Percentiles rank a stretch among this genome's conserved stretches.
phyloP scores from a whole-genome alignment of 1,140 invertebrate genomes.

The Cryptotermes secundus region DNA sequence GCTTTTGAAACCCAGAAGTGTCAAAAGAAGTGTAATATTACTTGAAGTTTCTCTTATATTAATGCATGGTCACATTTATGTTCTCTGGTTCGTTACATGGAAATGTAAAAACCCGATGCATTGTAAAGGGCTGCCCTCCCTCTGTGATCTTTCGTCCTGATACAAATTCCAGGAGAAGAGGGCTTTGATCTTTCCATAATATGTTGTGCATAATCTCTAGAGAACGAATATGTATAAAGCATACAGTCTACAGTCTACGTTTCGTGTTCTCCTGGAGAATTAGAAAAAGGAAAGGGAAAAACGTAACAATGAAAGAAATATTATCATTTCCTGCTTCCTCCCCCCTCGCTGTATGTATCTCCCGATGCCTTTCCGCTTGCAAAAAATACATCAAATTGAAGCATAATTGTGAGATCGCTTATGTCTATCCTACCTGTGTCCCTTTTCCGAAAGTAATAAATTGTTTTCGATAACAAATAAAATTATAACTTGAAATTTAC shows the following conservation, averaged over 20 bases:
- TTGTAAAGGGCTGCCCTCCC: not conserved
- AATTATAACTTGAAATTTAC: too few species aligned
- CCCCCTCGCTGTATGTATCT: not conserved
- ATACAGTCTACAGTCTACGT: not conserved
- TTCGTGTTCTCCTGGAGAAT: not conserved
- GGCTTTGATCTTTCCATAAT: not conserved
- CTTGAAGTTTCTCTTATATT: not conserved
- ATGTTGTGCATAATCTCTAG: not conserved
- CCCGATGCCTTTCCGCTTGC: too few species aligned
- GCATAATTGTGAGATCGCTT: too few species aligned
- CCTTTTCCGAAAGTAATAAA: too few species aligned
- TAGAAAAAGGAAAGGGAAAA: not conserved
- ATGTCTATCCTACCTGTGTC: too few species aligned
- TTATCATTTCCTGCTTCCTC: not conserved
- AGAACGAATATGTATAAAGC: not conserved
- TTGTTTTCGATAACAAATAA: too few species aligned
- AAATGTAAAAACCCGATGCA: not conserved
- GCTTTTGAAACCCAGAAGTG: not conserved
- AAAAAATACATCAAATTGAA: too few species aligned
- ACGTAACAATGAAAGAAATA: not conserved
- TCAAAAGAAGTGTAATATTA: not conserved
- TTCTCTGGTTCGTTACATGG: not conserved
- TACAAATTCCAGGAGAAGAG: not conserved
- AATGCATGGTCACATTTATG: not conserved
- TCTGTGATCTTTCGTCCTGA: constrained; percentile 1